These are phyloP conservation scores for Mythimna albipuncta DNA, from an alignment of 2,888 invertebrate genomes.

Conservation along the genomic window DNA sequence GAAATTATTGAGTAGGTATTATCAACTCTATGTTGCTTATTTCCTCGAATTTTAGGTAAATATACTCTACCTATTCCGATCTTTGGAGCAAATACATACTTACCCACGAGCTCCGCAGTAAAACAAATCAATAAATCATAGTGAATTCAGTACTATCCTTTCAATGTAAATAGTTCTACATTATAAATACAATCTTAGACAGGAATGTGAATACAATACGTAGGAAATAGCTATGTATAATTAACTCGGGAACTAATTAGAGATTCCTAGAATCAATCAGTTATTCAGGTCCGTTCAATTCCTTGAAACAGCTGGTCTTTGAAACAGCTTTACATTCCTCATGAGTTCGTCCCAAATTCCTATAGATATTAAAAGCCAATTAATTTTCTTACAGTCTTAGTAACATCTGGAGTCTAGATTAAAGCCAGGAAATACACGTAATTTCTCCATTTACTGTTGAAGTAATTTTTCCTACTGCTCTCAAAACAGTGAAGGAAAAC, in stretches of 20 bases:
- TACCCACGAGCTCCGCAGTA: no score
- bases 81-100: no score
- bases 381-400: conserved; percentile 7
- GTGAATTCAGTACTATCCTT: conserved; percentile 2
- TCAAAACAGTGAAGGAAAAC: no score
- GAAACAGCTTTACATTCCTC: conserved; percentile 11
- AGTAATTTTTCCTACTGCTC: no score
- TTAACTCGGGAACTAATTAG: conserved; percentile 42
- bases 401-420: background rate
- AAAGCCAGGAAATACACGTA: no score
- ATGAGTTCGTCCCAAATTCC: background rate
- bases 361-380: conserved; percentile 10
- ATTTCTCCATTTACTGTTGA: no score
- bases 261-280: conserved; percentile 54
- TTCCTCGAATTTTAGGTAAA: no score
- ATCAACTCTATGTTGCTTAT: no score
- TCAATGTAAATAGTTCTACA: conserved; percentile 30
- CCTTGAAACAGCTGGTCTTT: conserved; percentile 27
- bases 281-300: conserved; percentile 44
- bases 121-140: no score
- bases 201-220: conserved; percentile 37
- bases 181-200: conserved; percentile 29
- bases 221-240: conserved; percentile 33
- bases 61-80: no score
- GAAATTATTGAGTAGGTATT: no score